Conservation (phyloP, 2,113 vertebrate genomes). For the Blennius ocellaris region DNA sequence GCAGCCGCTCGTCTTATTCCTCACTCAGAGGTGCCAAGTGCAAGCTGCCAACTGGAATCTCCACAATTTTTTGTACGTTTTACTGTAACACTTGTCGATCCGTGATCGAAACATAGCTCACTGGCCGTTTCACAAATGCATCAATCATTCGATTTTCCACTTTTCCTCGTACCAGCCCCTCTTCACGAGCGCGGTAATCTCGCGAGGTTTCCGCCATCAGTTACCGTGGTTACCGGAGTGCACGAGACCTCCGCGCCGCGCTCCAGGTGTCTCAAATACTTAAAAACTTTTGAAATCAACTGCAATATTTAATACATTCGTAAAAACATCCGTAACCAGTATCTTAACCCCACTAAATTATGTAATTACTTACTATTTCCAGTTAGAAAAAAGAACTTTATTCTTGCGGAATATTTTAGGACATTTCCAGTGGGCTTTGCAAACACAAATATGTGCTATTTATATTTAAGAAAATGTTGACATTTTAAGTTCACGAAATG, state of each 20-base stretch:
- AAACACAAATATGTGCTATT: no score
- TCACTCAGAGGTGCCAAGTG: conserved; percentile 15
- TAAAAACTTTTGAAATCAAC: no score
- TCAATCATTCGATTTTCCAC: conserved; percentile 74
- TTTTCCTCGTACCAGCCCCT: conserved; percentile 70
- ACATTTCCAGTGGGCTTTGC: no score
- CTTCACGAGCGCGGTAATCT: conserved; percentile 47
- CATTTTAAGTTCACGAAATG: no score
- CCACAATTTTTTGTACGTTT: conserved; percentile 13
- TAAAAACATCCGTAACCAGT: no score
- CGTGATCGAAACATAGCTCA: conserved; percentile 57
- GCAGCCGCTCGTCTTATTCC: conserved; percentile 26
- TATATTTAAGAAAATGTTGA: no score
- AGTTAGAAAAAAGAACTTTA: no score
- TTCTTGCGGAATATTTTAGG: no score
- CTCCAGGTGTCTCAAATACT: no score
- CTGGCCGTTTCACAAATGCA: conserved; percentile 64
- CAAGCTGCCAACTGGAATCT: conserved; percentile 20
- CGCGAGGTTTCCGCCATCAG: conserved; percentile 70
- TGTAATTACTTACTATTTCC: no score
- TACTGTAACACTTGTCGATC: conserved; percentile 18
- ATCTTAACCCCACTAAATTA: no score
- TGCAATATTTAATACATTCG: no score
- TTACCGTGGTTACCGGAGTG: conserved; percentile 73
- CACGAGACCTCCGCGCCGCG: background rate